phyloP scores from a whole-genome alignment of 1,140 invertebrate genomes.

The Araneus ventricosus region DNA sequence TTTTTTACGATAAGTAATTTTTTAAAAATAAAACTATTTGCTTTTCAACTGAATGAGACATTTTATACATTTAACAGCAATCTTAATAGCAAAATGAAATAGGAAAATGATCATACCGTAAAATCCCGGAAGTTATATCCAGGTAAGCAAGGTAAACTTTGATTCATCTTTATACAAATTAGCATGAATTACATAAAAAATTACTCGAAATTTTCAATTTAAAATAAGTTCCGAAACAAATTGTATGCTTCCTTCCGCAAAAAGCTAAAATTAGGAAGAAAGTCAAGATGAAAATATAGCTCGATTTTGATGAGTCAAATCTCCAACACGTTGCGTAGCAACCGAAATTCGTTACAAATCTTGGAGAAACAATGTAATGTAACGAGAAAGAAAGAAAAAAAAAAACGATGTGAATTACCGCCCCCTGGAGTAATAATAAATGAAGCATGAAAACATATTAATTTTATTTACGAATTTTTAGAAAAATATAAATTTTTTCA shows the following conservation, averaged over 20 bases:
- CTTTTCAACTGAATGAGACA: too few relatives aligned
- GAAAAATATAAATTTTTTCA: too few relatives aligned
- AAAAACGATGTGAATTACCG: background rate
- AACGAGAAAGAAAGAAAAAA: background rate
- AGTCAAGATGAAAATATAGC: background rate
- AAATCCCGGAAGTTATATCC: slow-evolving; percentile 86
- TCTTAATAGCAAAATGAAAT: too few relatives aligned
- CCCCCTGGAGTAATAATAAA: background rate
- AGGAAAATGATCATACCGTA: slow-evolving; percentile 82
- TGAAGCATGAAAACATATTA: too few relatives aligned
- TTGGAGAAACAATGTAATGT: background rate
- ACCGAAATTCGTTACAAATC: background rate
- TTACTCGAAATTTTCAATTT: background rate
- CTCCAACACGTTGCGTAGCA: background rate
- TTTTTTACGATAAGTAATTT: too few relatives aligned
- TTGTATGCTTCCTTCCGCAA: background rate
- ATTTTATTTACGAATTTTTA: too few relatives aligned
- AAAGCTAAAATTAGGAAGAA: background rate
- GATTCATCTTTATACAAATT: slow-evolving; percentile 42
- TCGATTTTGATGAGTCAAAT: slow-evolving; percentile 9
- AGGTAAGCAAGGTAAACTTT: slow-evolving; percentile 84
- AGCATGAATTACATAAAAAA: background rate
- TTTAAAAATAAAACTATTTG: too few relatives aligned
- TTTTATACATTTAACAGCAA: too few relatives aligned
- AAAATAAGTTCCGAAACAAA: background rate